Percentiles rank a stretch among this genome's conserved stretches.
These are phyloP conservation scores for Drosophila sulfurigaster DNA, from an alignment of 1,140 invertebrate species.

Conservation along the genomic window DNA sequence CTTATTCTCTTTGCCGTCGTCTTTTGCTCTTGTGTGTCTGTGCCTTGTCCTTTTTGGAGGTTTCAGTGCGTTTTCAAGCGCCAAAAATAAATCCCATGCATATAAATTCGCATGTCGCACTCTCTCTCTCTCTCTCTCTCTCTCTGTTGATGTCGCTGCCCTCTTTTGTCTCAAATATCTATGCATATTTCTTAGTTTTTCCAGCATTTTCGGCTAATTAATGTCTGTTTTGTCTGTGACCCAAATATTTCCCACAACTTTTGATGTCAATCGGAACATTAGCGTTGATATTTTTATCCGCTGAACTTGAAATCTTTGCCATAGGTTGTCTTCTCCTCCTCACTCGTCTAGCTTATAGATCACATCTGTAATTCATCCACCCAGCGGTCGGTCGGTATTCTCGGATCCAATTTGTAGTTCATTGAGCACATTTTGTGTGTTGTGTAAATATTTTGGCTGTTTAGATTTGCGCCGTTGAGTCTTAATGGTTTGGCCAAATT, in stretches of 20 bases:
- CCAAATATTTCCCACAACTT: slow-evolving; percentile 36
- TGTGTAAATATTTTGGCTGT: slow-evolving; percentile 24
- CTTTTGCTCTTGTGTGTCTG: slow-evolving; percentile 2
- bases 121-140: not conserved
- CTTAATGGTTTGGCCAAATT: not conserved
- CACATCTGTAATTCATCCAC: slow-evolving; percentile 14
- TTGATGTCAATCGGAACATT: slow-evolving; percentile 35
- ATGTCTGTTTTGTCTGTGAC: slow-evolving; percentile 44
- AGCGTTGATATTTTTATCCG: slow-evolving; percentile 23
- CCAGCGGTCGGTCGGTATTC: slow-evolving; percentile 2
- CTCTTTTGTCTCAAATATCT: not conserved
- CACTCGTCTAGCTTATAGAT: not conserved
- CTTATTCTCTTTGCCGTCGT: slow-evolving; percentile 16
- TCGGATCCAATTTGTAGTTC: slow-evolving; percentile 11
- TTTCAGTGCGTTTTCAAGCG: slow-evolving; percentile 38
- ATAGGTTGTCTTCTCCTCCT: not conserved
- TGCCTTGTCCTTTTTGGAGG: slow-evolving; percentile 38
- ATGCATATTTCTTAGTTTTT: slow-evolving; percentile 21
- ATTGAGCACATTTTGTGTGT: slow-evolving; percentile 15
- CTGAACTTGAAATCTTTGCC: slow-evolving; percentile 44
- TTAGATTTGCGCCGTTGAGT: slow-evolving; percentile 2
- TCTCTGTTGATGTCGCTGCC: not conserved
- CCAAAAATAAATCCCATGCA: slow-evolving; percentile 57
- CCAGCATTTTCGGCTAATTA: slow-evolving; percentile 49
- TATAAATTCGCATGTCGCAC: slow-evolving; percentile 24